Base-by-base conservation (phyloP, 2,888 invertebrate genomes). In the Piscicola geometra region DNA sequence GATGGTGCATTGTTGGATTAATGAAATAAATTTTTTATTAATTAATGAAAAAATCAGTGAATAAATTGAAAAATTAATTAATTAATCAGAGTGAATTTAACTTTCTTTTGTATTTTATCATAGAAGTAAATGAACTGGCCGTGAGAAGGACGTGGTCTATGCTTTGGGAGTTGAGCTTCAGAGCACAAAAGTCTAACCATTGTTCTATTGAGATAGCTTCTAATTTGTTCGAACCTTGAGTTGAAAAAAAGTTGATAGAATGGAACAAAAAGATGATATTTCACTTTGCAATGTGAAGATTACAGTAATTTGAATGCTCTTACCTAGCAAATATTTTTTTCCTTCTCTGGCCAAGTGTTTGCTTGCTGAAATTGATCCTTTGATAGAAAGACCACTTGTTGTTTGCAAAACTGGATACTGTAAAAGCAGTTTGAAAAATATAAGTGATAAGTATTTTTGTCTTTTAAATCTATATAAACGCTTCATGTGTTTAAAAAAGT, bases 401-500 rank as follows among this genome's bases (percentile, higher is more conserved):
- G 60, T 56, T 25, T 56, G 60, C n/a, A 56, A 25, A 18, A 56
- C 60, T 25, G 60, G 60, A 21, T 56, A 56, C 60, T 56, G 60
- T 5, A 9, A 15, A 41, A 41, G 15, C n/a, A n/a, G n/a, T n/a
- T n/a, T n/a, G n/a, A n/a, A n/a, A n/a, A n/a, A n/a, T n/a, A n/a
- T n/a, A n/a, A n/a, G n/a, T n/a, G n/a, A n/a, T n/a, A n/a, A n/a
- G n/a, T n/a, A n/a, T n/a, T n/a, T n/a, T n/a, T n/a, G n/a, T n/a
- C n/a, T n/a, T n/a, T n/a, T n/a, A n/a, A n/a, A n/a, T n/a, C n/a
- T n/a, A n/a, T n/a, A n/a, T n/a, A 47, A 9, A 47, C 21, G 50
- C 9, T 47, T 47, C 21, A 15, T 47, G 21, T 15, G 21, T 15
- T 47, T 9, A 47, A 47, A 47, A 47, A 47, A 47, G 12, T 21